phyloP scores from a whole-genome alignment of 2,888 invertebrate genomes.

The Lycophotia porphyrea region DNA sequence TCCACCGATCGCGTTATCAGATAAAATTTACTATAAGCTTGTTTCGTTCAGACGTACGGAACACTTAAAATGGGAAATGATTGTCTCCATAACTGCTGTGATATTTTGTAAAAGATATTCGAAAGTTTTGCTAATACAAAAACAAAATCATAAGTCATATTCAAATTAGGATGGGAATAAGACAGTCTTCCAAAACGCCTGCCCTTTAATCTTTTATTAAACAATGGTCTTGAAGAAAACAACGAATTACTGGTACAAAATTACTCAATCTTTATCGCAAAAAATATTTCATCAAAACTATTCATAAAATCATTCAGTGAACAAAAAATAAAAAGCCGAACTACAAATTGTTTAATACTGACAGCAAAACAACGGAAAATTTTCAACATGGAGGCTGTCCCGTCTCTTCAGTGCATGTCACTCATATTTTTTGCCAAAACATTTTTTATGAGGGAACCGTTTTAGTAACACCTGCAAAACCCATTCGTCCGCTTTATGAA shows the following conservation, averaged over 20 bases:
- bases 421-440: conserved; percentile 27
- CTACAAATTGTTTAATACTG: not conserved
- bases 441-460: conserved; percentile 34
- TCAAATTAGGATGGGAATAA: not conserved
- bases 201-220: not conserved
- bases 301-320: not conserved
- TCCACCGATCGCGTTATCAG: too few species aligned
- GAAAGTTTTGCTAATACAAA: not conserved
- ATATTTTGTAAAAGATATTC: not conserved
- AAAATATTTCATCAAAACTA: not conserved
- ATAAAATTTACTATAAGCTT: too few species aligned
- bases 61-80: not conserved
- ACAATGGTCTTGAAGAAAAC: not conserved
- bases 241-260: not conserved
- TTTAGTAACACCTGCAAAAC: conserved; percentile 50
- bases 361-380: not conserved
- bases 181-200: not conserved
- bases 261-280: not conserved
- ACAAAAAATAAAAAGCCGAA: not conserved
- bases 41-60: not conserved
- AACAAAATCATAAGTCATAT: not conserved
- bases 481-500: conserved; percentile 64
- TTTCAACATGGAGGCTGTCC: conserved; percentile 6
- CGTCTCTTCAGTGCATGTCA: conserved; percentile 2
- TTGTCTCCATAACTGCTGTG: not conserved